Base-by-base conservation (phyloP, 92 coral and sea anemone genomes). In the Phenganax marumi region DNA sequence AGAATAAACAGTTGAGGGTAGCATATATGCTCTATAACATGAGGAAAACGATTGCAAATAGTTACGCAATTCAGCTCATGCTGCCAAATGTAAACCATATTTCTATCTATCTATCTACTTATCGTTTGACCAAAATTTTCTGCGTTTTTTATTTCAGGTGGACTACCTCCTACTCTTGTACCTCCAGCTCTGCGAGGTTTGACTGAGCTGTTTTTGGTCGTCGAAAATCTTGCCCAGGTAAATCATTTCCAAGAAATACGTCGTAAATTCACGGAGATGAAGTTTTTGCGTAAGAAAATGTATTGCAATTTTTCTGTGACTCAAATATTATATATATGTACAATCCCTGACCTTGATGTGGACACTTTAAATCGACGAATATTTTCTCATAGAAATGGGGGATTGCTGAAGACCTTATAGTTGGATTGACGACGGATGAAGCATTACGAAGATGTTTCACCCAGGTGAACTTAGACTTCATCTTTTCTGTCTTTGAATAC, bases 191-290 rank as follows among this genome's bases (percentile, higher is more conserved):
- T 94, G 54, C 87, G 98, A n/a, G 98, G 98, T 3, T 91, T 94
- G 21, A 94, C 98, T 7, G 98, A 94, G 81, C 91, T 94, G 57
- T 94, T 94, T 80, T 73, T 94, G 14, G 93, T 94, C 53, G 98
- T 94, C 55, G 98, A 94, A 76, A 94, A 94, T 71, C 91, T 94
- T 51, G 98, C 98, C 10, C 98, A 94, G 92, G 98, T 87, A 74
- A 78, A 91, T 70, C 9, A 33, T 33, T 33, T 33, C 4, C 43
- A 33, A 33, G 4, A 33, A 4, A 33, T 33, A 33, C 4, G 4
- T 33, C 4, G 43, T 33, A 33, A 33, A 33, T 33, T 33, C 43
- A 33, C 43, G 4, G 4, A 33, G 43, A 33, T 33, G 4, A 33
- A 4, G 43, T 33, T 33, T 33, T 33, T 33, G 43, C 43, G 43